Conservation (phyloP, 2,113 vertebrate genomes). For the Apteryx mantelli region DNA sequence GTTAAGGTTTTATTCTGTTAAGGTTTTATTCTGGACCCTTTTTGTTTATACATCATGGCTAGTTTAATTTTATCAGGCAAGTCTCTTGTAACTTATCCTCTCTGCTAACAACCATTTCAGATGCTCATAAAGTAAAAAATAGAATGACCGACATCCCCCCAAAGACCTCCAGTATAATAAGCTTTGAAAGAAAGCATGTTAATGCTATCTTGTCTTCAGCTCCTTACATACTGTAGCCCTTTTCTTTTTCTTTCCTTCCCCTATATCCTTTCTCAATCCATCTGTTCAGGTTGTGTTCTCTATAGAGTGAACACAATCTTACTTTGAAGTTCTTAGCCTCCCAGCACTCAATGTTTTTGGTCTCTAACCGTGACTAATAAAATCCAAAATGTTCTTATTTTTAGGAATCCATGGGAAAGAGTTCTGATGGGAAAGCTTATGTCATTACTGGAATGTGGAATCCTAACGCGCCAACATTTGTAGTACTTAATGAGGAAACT, state of each 20-base stretch:
- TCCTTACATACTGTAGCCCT: background rate
- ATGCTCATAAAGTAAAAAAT: background rate
- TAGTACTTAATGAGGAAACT: constrained; percentile 94
- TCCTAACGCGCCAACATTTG: constrained; percentile 89
- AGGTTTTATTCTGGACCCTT: background rate
- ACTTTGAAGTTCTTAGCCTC: background rate
- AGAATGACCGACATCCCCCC: background rate
- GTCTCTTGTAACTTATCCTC: background rate
- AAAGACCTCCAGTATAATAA: background rate
- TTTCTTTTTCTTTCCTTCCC: background rate
- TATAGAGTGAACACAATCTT: background rate
- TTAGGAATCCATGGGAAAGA: constrained; percentile 97
- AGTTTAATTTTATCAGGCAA: background rate
- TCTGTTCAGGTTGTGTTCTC: background rate
- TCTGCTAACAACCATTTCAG: background rate
- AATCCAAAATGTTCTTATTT: constrained; percentile 27
- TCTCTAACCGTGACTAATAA: background rate
- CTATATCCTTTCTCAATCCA: background rate
- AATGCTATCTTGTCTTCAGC: background rate
- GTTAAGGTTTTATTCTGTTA: background rate
- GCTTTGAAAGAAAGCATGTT: background rate
- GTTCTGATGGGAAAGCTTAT: constrained; percentile 91
- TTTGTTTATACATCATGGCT: background rate
- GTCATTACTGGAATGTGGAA: constrained; percentile 96
- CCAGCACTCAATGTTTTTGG: background rate